phyloP scores from a whole-genome alignment of 2,888 invertebrate species.

The Diplazon laetatorius region DNA sequence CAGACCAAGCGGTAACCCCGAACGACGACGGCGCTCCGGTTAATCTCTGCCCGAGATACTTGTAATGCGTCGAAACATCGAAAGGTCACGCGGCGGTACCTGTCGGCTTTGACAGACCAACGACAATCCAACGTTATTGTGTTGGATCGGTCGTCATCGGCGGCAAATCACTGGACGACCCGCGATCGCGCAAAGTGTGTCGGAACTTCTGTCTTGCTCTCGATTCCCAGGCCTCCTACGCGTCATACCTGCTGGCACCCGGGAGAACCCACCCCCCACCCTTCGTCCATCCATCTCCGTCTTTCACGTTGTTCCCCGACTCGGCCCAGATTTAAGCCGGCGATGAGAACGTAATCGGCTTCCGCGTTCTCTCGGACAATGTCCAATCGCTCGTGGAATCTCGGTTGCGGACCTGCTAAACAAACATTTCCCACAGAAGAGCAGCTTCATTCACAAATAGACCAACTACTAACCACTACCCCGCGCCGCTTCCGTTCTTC shows the following conservation, averaged over 20 bases:
- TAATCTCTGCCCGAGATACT: slow-evolving; percentile 65
- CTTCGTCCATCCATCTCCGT: background rate
- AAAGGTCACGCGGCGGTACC: slow-evolving; percentile 73
- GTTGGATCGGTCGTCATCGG: slow-evolving; percentile 41
- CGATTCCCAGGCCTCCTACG: background rate
- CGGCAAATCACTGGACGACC: slow-evolving; percentile 43
- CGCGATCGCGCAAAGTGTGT: slow-evolving; percentile 41
- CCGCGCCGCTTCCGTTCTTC: background rate
- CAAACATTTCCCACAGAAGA: slow-evolving; percentile 58
- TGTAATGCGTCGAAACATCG: slow-evolving; percentile 72
- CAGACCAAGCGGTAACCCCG: slow-evolving; percentile 15
- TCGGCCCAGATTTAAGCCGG: slow-evolving; percentile 54
- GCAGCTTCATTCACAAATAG: background rate
- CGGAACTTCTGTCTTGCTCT: slow-evolving; percentile 30
- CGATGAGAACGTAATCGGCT: slow-evolving; percentile 50
- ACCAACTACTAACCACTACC: slow-evolving; percentile 1
- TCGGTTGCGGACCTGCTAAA: slow-evolving; percentile 62
- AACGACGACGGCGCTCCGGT: too few relatives aligned
- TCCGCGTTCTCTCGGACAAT: slow-evolving; percentile 33
- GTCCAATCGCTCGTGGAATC: slow-evolving; percentile 57
- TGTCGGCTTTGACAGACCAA: slow-evolving; percentile 65
- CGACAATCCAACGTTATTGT: slow-evolving; percentile 44
- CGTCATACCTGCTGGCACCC: slow-evolving; percentile 23
- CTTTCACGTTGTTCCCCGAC: slow-evolving; percentile 21
- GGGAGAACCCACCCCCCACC: background rate